phyloP scores from a whole-genome alignment of 2,888 invertebrate genomes.

The Diaprepes abbreviatus region DNA sequence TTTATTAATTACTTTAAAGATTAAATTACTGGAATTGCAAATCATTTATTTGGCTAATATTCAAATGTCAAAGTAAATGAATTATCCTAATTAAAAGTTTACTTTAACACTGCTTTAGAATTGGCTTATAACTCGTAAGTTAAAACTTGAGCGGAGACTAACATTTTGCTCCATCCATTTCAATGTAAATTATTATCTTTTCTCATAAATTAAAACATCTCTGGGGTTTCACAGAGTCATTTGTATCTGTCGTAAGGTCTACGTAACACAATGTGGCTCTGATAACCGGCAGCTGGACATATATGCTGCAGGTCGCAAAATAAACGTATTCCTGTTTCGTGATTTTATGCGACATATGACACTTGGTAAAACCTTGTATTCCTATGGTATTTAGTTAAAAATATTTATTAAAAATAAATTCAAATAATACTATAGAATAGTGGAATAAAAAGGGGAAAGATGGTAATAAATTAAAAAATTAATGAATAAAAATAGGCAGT shows the following conservation, averaged over 20 bases:
- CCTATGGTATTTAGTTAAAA: too few species aligned
- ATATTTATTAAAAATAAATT: too few species aligned
- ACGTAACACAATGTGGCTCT: constrained; percentile 22
- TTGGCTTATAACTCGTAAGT: background rate
- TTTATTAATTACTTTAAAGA: too few species aligned
- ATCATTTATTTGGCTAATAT: background rate
- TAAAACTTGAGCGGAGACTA: constrained; percentile 1
- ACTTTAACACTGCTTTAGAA: background rate
- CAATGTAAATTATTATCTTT: constrained; percentile 33
- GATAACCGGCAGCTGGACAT: constrained; percentile 36
- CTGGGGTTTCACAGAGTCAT: constrained; percentile 25
- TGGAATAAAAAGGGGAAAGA: too few species aligned
- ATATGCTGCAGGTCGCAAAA: constrained; percentile 9
- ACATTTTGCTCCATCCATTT: constrained; percentile 18
- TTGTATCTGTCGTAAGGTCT: constrained; percentile 29
- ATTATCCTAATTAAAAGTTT: background rate
- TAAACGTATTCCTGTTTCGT: background rate
- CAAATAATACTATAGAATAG: too few species aligned
- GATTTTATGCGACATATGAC: constrained; percentile 1
- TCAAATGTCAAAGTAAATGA: background rate
- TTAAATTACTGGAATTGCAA: background rate
- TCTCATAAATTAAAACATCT: constrained; percentile 37
- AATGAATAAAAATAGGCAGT: too few species aligned
- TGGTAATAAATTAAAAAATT: too few species aligned
- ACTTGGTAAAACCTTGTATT: background rate